These are phyloP conservation scores for Chelonus formosanus DNA, from an alignment of 2,888 invertebrate species.

Conservation along the genomic window DNA sequence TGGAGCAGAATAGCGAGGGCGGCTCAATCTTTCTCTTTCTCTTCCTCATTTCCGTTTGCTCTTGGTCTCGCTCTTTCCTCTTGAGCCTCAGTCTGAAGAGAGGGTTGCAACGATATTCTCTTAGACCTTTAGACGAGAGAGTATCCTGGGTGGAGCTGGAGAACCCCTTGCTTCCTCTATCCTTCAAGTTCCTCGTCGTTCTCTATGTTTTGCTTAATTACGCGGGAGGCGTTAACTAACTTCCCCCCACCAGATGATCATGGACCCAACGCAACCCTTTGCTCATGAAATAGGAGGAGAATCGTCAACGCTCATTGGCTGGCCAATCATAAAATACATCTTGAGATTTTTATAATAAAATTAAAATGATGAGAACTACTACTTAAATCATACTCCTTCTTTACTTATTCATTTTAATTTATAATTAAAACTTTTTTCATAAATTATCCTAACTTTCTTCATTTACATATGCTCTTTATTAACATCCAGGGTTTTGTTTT, in stretches of 20 bases:
- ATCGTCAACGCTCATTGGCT: slow-evolving; percentile 52
- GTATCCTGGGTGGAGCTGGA: slow-evolving; percentile 3
- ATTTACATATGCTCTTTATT: not conserved
- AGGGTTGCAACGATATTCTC: slow-evolving; percentile 27
- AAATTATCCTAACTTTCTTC: not conserved
- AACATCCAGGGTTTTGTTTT: too few species aligned
- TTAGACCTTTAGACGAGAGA: slow-evolving; percentile 8
- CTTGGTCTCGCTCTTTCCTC: slow-evolving; percentile 2
- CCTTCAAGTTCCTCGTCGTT: slow-evolving; percentile 40
- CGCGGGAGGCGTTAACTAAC: slow-evolving; percentile 62
- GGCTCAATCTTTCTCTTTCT: slow-evolving; percentile 30
- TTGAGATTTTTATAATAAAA: slow-evolving; percentile 4
- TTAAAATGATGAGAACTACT: not conserved
- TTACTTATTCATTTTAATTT: too few species aligned
- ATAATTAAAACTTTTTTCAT: too few species aligned
- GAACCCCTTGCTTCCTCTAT: slow-evolving; percentile 39
- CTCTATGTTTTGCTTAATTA: slow-evolving; percentile 61
- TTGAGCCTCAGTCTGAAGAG: slow-evolving; percentile 15
- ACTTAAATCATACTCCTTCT: too few species aligned
- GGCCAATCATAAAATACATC: slow-evolving; percentile 33
- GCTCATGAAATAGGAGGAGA: slow-evolving; percentile 40
- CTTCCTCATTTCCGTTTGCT: slow-evolving; percentile 18
- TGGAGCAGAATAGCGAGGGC: slow-evolving; percentile 20
- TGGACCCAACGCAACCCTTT: slow-evolving; percentile 53
- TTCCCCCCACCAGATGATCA: slow-evolving; percentile 43